These are phyloP conservation scores for Oreotrochilus melanogaster DNA, from an alignment of 2,113 vertebrate species.

Conservation along the genomic window DNA sequence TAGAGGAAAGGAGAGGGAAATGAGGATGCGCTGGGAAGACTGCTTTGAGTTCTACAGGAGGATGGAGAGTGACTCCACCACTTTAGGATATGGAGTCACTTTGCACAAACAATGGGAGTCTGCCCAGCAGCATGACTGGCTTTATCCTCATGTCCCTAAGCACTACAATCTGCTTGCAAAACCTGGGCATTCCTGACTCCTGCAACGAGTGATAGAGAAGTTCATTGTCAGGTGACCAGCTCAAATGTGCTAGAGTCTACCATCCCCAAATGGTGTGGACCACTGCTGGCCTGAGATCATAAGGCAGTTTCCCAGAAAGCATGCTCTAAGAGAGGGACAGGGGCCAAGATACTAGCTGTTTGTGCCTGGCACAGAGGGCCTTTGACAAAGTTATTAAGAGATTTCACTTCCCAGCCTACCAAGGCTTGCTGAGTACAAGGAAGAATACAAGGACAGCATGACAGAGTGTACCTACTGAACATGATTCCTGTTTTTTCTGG, in stretches of 20 bases:
- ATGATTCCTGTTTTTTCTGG: neutral
- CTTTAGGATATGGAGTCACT: neutral
- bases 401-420: neutral
- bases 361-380: neutral
- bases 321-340: neutral
- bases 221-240: neutral
- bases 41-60: neutral
- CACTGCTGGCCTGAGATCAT: neutral
- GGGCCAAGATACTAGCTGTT: neutral
- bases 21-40: neutral
- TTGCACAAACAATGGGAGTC: neutral
- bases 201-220: neutral
- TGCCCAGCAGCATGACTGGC: neutral
- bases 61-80: neutral
- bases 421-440: neutral
- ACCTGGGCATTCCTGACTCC: neutral
- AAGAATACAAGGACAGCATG: neutral
- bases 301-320: neutral
- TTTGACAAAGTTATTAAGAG: conserved; percentile 8
- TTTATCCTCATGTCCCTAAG: neutral
- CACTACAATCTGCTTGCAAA: neutral
- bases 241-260: neutral
- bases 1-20: neutral
- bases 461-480: neutral
- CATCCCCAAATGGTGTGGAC: neutral